Evolutionary conservation across 2,797 vertebrate species (phyloP).

Genomic region (Cephalopachus bancanus): DNA sequence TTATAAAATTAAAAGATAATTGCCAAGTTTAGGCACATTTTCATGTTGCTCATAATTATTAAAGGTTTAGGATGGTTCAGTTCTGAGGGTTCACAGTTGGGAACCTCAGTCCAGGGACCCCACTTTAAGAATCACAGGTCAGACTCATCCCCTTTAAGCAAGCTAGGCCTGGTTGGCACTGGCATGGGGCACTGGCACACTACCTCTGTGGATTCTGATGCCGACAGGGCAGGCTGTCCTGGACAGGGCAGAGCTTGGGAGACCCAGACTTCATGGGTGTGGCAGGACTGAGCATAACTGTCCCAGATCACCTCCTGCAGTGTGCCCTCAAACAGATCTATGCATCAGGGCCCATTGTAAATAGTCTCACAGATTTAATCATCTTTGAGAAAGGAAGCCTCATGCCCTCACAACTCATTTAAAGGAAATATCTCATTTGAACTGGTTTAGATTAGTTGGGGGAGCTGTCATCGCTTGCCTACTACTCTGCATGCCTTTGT

Average conservation of each 20-base stretch:
- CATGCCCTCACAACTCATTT: neutral
- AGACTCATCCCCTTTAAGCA: neutral
- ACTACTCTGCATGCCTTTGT: too few relatives aligned
- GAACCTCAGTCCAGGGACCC: neutral
- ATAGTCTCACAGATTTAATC: rapidly evolving
- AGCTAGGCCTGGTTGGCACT: neutral
- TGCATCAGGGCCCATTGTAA: rapidly evolving
- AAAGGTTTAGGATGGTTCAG: neutral
- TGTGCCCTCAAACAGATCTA: rapidly evolving
- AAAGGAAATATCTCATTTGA: neutral
- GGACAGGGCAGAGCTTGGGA: rapidly evolving
- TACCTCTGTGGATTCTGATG: neutral
- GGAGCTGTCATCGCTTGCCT: neutral
- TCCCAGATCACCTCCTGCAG: neutral
- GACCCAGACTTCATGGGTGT: rapidly evolving
- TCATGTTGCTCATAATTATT: neutral
- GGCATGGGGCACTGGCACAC: constrained; percentile 10
- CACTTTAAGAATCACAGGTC: neutral
- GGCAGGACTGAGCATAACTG: neutral
- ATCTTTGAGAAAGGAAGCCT: neutral
- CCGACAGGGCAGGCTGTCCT: neutral
- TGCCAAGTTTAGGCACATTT: rapidly evolving
- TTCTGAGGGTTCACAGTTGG: rapidly evolving
- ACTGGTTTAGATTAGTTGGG: rapidly evolving
- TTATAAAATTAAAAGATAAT: rapidly evolving